A percentile compares a stretch with the other conserved stretches of the same genome.
phyloP scores from a whole-genome alignment of 2,888 invertebrate genomes.

The Tuta absoluta region DNA sequence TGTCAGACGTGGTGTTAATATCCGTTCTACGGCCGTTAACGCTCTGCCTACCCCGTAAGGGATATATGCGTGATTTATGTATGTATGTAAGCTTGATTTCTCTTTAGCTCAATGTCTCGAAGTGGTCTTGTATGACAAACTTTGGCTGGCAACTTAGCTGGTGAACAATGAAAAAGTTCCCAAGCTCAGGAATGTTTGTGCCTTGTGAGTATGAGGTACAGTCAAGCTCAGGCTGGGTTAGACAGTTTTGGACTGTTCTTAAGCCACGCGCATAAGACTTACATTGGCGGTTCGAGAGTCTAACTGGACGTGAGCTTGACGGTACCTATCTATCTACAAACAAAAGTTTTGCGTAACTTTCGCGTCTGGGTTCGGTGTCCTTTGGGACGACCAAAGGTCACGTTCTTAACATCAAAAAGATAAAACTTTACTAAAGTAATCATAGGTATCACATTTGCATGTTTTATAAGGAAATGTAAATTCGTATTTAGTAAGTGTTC shows the following conservation, averaged over 20 bases:
- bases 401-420: neutral
- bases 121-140: neutral
- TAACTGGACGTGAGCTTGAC: too few species aligned
- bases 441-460: too few species aligned
- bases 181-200: slow-evolving; percentile 1
- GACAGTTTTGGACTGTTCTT: too few species aligned
- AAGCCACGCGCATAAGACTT: too few species aligned
- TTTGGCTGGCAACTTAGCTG: neutral
- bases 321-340: neutral
- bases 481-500: neutral
- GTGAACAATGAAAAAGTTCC: slow-evolving; percentile 2
- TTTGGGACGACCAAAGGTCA: neutral
- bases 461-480: neutral
- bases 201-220: too few species aligned
- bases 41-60: too few species aligned
- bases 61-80: too few species aligned
- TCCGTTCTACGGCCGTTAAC: too few species aligned
- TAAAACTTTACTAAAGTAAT: neutral
- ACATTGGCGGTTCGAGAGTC: too few species aligned
- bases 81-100: neutral
- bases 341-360: slow-evolving; percentile 1
- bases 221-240: too few species aligned
- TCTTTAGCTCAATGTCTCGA: slow-evolving; percentile 1
- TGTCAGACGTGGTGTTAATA: too few species aligned
- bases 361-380: slow-evolving; percentile 3